Conservation (phyloP, 2,888 invertebrate species). For the Mellilla xanthometata region DNA sequence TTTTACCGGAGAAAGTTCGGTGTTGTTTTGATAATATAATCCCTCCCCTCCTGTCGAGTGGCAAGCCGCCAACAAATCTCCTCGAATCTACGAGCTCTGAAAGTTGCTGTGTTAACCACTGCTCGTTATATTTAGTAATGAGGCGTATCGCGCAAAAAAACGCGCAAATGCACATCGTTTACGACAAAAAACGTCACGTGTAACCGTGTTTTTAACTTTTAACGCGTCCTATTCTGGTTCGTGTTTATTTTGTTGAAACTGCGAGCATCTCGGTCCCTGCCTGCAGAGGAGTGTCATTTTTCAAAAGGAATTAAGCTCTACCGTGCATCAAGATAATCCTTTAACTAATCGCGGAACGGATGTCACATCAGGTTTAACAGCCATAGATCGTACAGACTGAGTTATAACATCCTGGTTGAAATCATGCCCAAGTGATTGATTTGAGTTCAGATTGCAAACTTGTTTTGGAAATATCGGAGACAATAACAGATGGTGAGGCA, state of each 20-base stretch:
- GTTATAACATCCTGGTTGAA: constrained; percentile 14
- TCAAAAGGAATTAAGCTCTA: constrained; percentile 51
- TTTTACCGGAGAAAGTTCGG: constrained; percentile 38
- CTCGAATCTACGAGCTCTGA: constrained; percentile 28
- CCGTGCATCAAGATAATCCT: constrained; percentile 41
- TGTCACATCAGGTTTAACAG: constrained; percentile 32
- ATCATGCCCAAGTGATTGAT: constrained; percentile 24
- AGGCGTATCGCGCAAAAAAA: constrained; percentile 47
- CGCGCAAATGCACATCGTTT: constrained; percentile 34
- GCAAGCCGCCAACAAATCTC: constrained; percentile 47
- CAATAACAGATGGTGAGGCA: constrained; percentile 26
- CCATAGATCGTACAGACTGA: constrained; percentile 19
- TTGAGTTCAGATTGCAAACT: constrained; percentile 13
- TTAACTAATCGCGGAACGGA: constrained; percentile 44
- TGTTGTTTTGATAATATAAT: constrained; percentile 50
- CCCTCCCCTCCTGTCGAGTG: constrained; percentile 37
- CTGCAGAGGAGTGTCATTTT: constrained; percentile 46
- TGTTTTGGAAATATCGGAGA: constrained; percentile 15
- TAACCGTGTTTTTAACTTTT: constrained; percentile 56
- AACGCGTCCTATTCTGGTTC: constrained; percentile 50
- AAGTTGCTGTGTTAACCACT: constrained; percentile 36
- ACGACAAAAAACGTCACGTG: constrained; percentile 13
- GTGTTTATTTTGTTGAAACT: constrained; percentile 35
- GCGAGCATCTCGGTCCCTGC: constrained; percentile 34
- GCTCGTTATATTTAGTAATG: constrained; percentile 54